Conservation (phyloP, 1,140 invertebrate species). For the Leptinotarsa lineolata region DNA sequence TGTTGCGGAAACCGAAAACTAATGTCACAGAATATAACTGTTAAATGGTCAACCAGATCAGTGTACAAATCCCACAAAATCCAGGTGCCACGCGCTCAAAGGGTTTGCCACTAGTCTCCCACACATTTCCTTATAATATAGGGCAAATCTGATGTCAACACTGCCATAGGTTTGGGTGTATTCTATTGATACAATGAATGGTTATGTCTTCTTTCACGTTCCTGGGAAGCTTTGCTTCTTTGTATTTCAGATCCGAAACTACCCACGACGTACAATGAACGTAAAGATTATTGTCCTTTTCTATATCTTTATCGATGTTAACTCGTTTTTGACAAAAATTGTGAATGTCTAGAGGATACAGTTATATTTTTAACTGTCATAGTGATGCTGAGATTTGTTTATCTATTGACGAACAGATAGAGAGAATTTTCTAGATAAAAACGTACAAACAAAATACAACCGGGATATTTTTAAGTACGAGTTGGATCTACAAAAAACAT, state of each 20-base stretch:
- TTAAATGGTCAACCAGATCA: slow-evolving; percentile 20
- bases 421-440: too few relatives aligned
- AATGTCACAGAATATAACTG: slow-evolving; percentile 11
- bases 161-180: slow-evolving; percentile 12
- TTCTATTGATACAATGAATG: slow-evolving; percentile 20
- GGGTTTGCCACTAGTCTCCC: slow-evolving; percentile 24
- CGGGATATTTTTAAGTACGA: too few relatives aligned
- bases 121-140: slow-evolving; percentile 26
- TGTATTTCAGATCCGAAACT: neutral
- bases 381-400: too few relatives aligned
- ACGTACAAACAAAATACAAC: too few relatives aligned
- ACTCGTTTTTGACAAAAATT: neutral
- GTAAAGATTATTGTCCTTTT: neutral
- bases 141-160: slow-evolving; percentile 28
- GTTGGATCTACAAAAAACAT: too few relatives aligned
- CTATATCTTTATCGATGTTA: neutral
- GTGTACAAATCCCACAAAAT: slow-evolving; percentile 14
- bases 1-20: neutral
- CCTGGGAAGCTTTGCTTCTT: slow-evolving; percentile 1
- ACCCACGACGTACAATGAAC: neutral
- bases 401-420: too few relatives aligned
- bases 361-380: too few relatives aligned
- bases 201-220: slow-evolving; percentile 16
- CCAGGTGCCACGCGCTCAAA: slow-evolving; percentile 27
- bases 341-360: neutral